Percentiles rank a stretch among this genome's conserved stretches.
phyloP scores from a whole-genome alignment of 1,140 invertebrate species.

The Micrasema longulum region DNA sequence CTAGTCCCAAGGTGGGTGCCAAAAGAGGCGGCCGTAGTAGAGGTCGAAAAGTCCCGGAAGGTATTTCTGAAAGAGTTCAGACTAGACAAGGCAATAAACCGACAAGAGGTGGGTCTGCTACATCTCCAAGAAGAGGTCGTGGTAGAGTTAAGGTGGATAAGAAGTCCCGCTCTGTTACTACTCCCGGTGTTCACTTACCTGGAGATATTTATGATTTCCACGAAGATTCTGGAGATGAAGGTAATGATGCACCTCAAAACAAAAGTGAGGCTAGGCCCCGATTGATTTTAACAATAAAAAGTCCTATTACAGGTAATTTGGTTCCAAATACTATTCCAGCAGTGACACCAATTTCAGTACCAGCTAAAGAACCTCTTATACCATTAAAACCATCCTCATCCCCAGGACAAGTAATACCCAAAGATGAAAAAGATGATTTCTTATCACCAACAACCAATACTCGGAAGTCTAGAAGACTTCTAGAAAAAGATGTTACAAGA shows the following conservation, averaged over 20 bases:
- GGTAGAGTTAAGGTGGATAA: conserved; percentile 68
- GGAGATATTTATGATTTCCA: conserved; percentile 87
- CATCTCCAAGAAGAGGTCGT: conserved; percentile 64
- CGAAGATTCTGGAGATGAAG: conserved; percentile 83
- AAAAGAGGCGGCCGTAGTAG: conserved; percentile 69
- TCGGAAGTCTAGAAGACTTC: conserved; percentile 82
- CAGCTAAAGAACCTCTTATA: conserved; percentile 46
- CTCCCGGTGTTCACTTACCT: conserved; percentile 64
- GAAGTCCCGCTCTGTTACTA: conserved; percentile 69
- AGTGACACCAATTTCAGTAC: conserved; percentile 28
- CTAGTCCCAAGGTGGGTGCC: conserved; percentile 53
- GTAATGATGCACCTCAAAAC: conserved; percentile 61
- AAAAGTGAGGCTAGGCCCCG: conserved; percentile 74
- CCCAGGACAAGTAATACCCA: conserved; percentile 60
- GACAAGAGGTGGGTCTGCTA: conserved; percentile 63
- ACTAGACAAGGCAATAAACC: conserved; percentile 70
- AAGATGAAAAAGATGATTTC: conserved; percentile 76
- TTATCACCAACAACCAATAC: conserved; percentile 73
- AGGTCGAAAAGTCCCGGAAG: conserved; percentile 68
- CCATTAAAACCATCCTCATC: conserved; percentile 35
- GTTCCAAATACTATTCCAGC: conserved; percentile 59
- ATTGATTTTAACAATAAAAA: conserved; percentile 84
- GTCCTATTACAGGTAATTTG: conserved; percentile 66
- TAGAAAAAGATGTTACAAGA: conserved; percentile 79
- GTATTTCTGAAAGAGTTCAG: conserved; percentile 63